A percentile compares a stretch with the other conserved stretches of the same genome.
These are phyloP conservation scores for Lates calcarifer DNA, from an alignment of 2,113 vertebrate species.

Conservation along the genomic window DNA sequence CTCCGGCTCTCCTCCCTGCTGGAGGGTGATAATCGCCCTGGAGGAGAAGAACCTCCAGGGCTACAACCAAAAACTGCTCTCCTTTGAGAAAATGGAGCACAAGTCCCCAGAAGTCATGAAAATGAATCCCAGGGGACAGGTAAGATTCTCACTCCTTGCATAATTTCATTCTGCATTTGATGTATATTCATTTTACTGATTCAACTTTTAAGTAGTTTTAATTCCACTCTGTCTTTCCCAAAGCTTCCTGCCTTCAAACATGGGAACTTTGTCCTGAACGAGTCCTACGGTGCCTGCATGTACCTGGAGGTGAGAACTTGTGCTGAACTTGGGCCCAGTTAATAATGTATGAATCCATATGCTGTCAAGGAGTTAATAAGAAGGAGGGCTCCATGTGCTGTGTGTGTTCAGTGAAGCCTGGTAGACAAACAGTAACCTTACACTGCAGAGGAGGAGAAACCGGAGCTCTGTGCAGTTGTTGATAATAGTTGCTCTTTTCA, in stretches of 20 bases:
- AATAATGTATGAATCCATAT: conserved; percentile 6
- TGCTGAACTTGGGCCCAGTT: neutral
- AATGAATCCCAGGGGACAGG: conserved; percentile 84
- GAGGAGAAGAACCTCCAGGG: conserved; percentile 84
- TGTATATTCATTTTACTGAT: neutral
- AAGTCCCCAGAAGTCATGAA: conserved; percentile 73
- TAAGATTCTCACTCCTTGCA: conserved; percentile 11
- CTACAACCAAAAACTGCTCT: conserved; percentile 75
- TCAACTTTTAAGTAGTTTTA: neutral
- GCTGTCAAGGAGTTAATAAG: conserved; percentile 1
- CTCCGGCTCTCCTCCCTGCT: conserved; percentile 84
- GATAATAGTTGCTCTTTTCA: conserved; percentile 11
- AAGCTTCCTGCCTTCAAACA: conserved; percentile 83
- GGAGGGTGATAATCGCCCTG: conserved; percentile 82
- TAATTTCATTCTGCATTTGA: too few relatives aligned
- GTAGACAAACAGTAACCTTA: conserved; percentile 15
- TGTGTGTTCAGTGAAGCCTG: conserved; percentile 3
- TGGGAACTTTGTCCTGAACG: conserved; percentile 76
- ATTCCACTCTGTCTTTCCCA: neutral
- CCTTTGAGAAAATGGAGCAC: conserved; percentile 83
- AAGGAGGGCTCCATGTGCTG: neutral
- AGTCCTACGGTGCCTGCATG: conserved; percentile 80
- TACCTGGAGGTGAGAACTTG: conserved; percentile 83
- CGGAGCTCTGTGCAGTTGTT: neutral
- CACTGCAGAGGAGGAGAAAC: conserved; percentile 13